Base-by-base conservation (phyloP, 2,113 vertebrate genomes). In the Neotragus moschatus region DNA sequence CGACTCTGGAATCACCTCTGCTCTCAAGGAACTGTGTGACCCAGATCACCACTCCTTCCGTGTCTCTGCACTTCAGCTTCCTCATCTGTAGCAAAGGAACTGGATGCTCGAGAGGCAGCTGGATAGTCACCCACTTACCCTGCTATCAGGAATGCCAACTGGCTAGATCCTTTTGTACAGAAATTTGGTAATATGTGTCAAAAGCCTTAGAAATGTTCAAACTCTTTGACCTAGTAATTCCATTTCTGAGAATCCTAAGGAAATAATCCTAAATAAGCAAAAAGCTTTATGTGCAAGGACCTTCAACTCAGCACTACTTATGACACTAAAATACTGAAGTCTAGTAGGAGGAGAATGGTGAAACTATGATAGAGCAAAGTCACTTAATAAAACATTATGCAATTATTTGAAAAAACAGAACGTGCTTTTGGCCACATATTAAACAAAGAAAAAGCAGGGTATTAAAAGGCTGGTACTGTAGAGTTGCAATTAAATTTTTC, bases 181-280 rank as follows among this genome's bases (percentile, higher is more conserved):
- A 61, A 61, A 96, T 98, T 95, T 95, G 93, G 97, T 94, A 98
- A 97, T 96, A 73, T 73, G 92, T 97, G 97, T 92, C 94, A 93
- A 95, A 91, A 97, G 97, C 94, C 90, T 94, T 30, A 47, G 88
- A 96, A 95, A 96, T 60, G 90, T 95, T 87, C 92, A 89, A 82
- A 97, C 95, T 98, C 97, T 97, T 97, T 98, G 96, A 96, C 98
- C 98, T 82, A 98, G 60, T 97, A 97, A 95, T 95, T 97, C 77
- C 70, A 88, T 93, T 98, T 97, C 98, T 91, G 92, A 97, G 97
- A 97, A 97, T 88, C 95, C 61, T 95, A 94, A 88, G 81, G 95
- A 98, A 97, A 96, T 97, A 84, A 88, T 94, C 92, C 95, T 96
- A 95, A 98, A 98, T 96, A 95, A 98, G 96, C 95, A 85, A 95